A percentile compares a stretch with the other conserved stretches of the same genome.
These are phyloP conservation scores for Phaetusa simplex DNA, from an alignment of 2,113 vertebrate species.

Conservation along the genomic window DNA sequence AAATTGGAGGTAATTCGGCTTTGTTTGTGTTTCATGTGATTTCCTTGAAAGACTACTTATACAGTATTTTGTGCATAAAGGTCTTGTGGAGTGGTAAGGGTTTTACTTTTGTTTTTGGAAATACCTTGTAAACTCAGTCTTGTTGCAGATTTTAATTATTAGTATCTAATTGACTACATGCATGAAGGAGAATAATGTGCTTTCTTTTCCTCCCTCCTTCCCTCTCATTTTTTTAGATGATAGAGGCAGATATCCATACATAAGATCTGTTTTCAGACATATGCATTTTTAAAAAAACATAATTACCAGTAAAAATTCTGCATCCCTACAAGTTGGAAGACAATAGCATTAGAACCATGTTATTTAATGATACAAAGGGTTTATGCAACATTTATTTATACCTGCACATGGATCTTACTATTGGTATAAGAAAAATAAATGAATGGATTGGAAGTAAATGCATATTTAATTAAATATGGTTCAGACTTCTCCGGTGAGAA, in stretches of 20 bases:
- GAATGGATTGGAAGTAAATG: not conserved
- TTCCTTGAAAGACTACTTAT: not conserved
- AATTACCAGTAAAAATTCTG: not conserved
- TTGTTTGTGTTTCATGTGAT: not conserved
- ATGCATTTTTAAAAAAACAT: not conserved
- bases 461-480: slow-evolving; percentile 23
- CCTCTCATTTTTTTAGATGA: not conserved
- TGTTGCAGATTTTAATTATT: not conserved
- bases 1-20: not conserved
- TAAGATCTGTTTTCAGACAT: not conserved
- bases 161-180: not conserved
- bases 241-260: not conserved
- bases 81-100: not conserved
- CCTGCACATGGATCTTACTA: not conserved
- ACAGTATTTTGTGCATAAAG: not conserved
- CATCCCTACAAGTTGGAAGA: not conserved
- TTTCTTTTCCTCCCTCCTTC: not conserved
- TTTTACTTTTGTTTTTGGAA: not conserved
- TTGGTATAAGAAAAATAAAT: not conserved
- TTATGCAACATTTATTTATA: not conserved
- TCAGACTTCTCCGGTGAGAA: not conserved
- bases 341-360: not conserved
- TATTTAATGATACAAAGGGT: not conserved
- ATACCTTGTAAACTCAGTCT: not conserved
- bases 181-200: not conserved